These are phyloP conservation scores for Stenotaenia linearis DNA, from an alignment of 2,888 invertebrate genomes.

Conservation along the genomic window DNA sequence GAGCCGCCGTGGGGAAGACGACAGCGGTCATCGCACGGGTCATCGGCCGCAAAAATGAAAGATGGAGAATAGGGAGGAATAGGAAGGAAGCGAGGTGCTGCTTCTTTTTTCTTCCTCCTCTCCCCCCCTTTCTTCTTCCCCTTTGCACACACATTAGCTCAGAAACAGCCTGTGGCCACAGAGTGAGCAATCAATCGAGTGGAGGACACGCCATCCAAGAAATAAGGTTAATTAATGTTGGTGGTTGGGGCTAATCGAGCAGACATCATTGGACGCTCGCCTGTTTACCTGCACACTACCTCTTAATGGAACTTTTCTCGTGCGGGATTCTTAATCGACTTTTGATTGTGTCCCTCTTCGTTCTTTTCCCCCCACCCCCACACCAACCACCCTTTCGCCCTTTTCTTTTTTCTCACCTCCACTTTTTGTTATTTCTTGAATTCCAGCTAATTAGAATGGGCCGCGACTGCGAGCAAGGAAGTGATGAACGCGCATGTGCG, in stretches of 20 bases:
- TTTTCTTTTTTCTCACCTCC: neutral
- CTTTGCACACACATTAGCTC: conserved; percentile 2
- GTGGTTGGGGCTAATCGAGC: conserved; percentile 29
- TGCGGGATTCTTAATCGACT: conserved; percentile 11
- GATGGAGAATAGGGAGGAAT: too few relatives aligned
- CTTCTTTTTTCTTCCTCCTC: neutral
- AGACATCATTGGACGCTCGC: conserved; percentile 17
- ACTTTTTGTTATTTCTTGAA: neutral
- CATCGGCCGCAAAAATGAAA: conserved; percentile 5
- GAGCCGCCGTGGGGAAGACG: neutral
- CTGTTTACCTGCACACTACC: conserved; percentile 19
- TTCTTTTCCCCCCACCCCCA: neutral
- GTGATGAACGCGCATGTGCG: conserved; percentile 4
- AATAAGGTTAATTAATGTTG: conserved; percentile 31
- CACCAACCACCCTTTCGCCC: neutral
- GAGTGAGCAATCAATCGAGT: conserved; percentile 24
- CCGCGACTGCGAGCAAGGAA: neutral
- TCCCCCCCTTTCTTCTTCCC: neutral
- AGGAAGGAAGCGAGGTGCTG: neutral
- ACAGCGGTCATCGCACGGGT: neutral
- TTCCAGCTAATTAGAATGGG: conserved; percentile 6
- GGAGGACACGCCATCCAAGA: conserved; percentile 28
- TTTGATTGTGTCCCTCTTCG: conserved; percentile 12
- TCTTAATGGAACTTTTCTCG: conserved; percentile 19
- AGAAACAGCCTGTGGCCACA: conserved; percentile 19